phyloP scores from a whole-genome alignment of 2,888 invertebrate genomes.

The Drosophila ustulata region DNA sequence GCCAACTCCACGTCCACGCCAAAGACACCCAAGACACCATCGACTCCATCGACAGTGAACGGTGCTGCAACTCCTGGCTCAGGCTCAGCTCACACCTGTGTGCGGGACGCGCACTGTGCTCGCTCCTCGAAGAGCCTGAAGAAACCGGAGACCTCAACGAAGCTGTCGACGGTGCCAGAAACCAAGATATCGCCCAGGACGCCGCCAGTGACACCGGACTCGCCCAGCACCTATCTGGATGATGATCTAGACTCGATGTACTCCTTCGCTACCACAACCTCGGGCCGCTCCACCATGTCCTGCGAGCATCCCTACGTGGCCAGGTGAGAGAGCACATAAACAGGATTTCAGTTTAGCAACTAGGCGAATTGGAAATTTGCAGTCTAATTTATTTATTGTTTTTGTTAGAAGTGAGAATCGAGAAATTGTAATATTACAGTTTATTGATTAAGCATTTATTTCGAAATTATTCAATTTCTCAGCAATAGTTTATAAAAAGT shows the following conservation, averaged over 20 bases:
- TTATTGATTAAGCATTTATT: too few relatives aligned
- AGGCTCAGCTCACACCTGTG: conserved; percentile 38
- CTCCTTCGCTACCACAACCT: conserved; percentile 92
- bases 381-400: too few relatives aligned
- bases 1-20: conserved; percentile 60
- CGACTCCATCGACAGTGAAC: conserved; percentile 68
- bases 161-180: conserved; percentile 76
- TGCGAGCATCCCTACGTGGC: conserved; percentile 94
- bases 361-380: not conserved
- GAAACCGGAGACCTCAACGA: conserved; percentile 31
- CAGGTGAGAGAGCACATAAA: conserved; percentile 81
- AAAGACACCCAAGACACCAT: conserved; percentile 83
- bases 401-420: too few relatives aligned
- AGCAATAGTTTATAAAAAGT: too few relatives aligned
- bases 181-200: conserved; percentile 86
- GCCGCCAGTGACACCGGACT: conserved; percentile 88
- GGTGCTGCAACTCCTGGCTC: conserved; percentile 13
- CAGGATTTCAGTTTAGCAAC: not conserved
- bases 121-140: conserved; percentile 18
- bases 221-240: conserved; percentile 86
- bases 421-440: too few relatives aligned
- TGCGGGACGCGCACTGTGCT: conserved; percentile 22
- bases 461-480: too few relatives aligned
- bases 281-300: conserved; percentile 88
- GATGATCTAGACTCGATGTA: conserved; percentile 92